Conservation (phyloP, 1,140 invertebrate species). For the Pomacea maculata region DNA sequence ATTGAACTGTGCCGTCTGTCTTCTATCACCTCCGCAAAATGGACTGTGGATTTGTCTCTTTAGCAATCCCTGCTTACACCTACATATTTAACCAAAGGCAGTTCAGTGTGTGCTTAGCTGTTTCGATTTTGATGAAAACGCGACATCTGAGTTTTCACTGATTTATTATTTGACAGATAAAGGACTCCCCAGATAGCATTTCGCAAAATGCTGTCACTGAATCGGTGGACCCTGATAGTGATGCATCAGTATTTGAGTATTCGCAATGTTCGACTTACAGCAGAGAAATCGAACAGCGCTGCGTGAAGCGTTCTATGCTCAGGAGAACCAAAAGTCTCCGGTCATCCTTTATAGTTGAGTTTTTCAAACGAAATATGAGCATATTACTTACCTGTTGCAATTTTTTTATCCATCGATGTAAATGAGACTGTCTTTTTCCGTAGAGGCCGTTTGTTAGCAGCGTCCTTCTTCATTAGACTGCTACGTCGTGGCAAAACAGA, state of each 20-base stretch:
- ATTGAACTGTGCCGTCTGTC: background rate
- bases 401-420: constrained; percentile 64
- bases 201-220: background rate
- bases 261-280: background rate
- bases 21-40: background rate
- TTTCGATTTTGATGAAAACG: too few species aligned
- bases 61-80: background rate
- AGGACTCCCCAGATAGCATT: background rate
- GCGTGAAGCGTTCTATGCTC: background rate
- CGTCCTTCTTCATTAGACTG: constrained; percentile 53
- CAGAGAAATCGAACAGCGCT: background rate
- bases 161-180: too few species aligned
- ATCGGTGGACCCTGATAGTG: background rate
- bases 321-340: background rate
- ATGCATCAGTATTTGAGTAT: background rate
- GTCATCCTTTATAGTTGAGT: background rate
- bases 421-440: constrained; percentile 63
- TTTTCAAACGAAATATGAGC: background rate
- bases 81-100: background rate
- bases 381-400: constrained; percentile 65
- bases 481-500: constrained; percentile 45
- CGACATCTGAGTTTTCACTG: too few species aligned
- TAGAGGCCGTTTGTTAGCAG: constrained; percentile 40
- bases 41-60: background rate
- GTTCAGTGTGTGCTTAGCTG: too few species aligned